These are phyloP conservation scores for Litoditis marina DNA, from an alignment of 2,888 invertebrate species.

Conservation along the genomic window DNA sequence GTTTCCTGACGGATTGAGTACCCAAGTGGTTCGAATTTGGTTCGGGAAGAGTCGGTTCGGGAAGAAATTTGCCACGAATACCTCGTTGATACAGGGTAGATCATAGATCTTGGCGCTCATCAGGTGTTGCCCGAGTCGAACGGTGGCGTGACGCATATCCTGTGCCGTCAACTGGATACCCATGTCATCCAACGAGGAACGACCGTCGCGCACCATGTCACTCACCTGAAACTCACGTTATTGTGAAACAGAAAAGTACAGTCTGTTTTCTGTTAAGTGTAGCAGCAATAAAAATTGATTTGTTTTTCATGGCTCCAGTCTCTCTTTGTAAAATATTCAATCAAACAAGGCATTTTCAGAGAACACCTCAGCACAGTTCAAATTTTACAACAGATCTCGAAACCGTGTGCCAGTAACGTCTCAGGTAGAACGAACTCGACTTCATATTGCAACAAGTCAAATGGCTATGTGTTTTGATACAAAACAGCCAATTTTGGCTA, in stretches of 20 bases:
- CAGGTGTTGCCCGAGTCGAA: constrained; percentile 44
- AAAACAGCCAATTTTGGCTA: no score
- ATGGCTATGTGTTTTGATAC: no score
- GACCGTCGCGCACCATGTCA: constrained; percentile 15
- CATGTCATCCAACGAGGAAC: constrained; percentile 32
- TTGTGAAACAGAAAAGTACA: constrained; percentile 2
- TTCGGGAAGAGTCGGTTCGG: not conserved
- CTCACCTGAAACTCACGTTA: constrained; percentile 15
- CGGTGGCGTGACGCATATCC: constrained; percentile 46
- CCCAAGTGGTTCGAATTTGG: no score
- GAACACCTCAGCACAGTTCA: no score
- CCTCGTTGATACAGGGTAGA: constrained; percentile 56
- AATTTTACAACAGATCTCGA: no score
- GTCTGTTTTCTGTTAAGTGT: no score
- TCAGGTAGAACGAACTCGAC: no score
- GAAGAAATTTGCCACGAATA: constrained; percentile 11
- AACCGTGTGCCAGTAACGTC: no score
- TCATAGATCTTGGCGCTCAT: constrained; percentile 52
- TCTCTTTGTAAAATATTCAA: not conserved
- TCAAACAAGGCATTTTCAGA: not conserved
- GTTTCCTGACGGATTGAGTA: no score
- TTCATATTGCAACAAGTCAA: no score
- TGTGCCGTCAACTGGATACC: constrained; percentile 37
- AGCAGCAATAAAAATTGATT: not conserved
- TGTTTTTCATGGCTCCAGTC: not conserved